Evolutionary conservation across 2,888 invertebrate genomes (phyloP), one percentile per base, ranked within the genome.

Genomic region (Nemotelus pantherinus): DNA sequence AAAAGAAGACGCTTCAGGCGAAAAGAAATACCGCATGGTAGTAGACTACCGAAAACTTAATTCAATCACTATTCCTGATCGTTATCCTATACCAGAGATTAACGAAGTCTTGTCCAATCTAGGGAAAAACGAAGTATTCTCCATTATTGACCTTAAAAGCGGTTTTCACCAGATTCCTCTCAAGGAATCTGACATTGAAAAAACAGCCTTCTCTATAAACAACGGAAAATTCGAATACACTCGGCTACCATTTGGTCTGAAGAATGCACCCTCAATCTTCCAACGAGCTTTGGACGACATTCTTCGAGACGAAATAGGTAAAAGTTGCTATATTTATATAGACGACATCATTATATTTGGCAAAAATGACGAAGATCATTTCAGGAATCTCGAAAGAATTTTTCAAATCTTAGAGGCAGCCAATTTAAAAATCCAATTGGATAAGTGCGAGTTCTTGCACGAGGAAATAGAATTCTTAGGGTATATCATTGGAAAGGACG

Each of bases 21-120:
- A 70, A 70, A 70, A 70, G 48, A 70, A 70, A 48, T 70, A 70
- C 53, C 68, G 68, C n/a, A 86, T 50, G 86, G 64, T 64, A 39
- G 10, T 64, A 57, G 57, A 57, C 10, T 57, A 57, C 57, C 57
- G 57, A 5, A 5, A 57, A 25, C 25, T 25, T 1, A 25, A 25
- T 25, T 25, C 25, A 25, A 25, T 25, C 25, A 25, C 0, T 25
- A 25, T 25, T 25, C 0, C 25, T 25, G 25, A 25, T 25, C 25
- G 25, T 25, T 25, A 25, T 25, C 25, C 25, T 1, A 25, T 25
- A 25, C 25, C 25, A 25, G 25, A 25, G 25, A 25, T 25, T 25
- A 25, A 25, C 25, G 25, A 25, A 25, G 25, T 25, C 25, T 25
- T 25, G 25, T 25, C 65, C 10, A 48, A 68, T 39, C 41, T 68